Base-by-base conservation (phyloP, 2,113 vertebrate genomes). In the Caloenas nicobarica region DNA sequence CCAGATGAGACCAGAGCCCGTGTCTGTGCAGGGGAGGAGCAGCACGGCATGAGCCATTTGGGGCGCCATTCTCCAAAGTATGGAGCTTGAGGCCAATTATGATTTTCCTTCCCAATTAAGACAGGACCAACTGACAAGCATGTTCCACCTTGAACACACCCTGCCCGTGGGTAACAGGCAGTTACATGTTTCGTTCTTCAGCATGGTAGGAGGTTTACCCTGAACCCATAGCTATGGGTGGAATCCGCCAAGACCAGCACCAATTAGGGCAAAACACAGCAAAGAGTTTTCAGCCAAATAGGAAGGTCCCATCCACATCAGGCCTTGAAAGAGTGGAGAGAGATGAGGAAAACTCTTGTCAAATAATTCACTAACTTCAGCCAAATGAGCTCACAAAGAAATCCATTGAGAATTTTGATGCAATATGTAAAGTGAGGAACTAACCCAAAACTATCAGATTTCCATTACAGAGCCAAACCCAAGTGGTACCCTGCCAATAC, bases 381-480 rank as follows among this genome's bases (percentile, higher is more conserved):
- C 80, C 79, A 91, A 93, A 80, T 9, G 0, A 76, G 17, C 50
- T 69, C 33, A 19, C 25, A 28, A 48, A 65, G 77, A 31, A 60
- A 90, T 50, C 77, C 61, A 38, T 16, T 50, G 58, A 76, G 86
- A 36, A 65, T 16, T 17, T 88, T 70, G 91, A 94, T 78, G 77
- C 33, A 25, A 79, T 60, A 58, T 7, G 19, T 87, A 68, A 93
- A 95, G 94, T 6, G 50, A 95, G 88, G 78, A 57, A 26, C 53
- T 28, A 89, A 54, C 73, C 66, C 90, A 36, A 53, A 86, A 92
- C 82, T 40, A 91, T 79, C 88, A 24, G 11, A 84, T 94, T 96
- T 96, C 92, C 77, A 86, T 94, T 72, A 87, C 73, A 89, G 95
- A 97, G 88, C 58, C 88, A 34, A 57, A 34, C 18, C 44, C 44